These are phyloP conservation scores for Drosophila hamatofila DNA, from an alignment of 2,888 invertebrate genomes.

Conservation along the genomic window DNA sequence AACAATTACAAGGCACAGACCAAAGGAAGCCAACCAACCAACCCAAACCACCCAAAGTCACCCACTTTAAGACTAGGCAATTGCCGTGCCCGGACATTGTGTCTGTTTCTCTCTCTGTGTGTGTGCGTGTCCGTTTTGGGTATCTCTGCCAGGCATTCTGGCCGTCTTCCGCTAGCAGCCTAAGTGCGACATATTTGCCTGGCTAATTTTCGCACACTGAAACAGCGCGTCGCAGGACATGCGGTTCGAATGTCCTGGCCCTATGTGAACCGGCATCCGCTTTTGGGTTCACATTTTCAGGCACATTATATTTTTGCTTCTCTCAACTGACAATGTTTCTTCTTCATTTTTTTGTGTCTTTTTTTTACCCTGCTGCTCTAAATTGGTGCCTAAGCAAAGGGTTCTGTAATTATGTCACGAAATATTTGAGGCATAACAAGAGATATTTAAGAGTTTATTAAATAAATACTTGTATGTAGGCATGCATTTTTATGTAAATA, in stretches of 20 bases:
- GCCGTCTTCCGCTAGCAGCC: conserved; percentile 70
- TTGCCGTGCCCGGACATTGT: conserved; percentile 57
- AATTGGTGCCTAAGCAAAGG: neutral
- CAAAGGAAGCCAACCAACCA: neutral
- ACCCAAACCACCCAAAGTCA: conserved; percentile 3
- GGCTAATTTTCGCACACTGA: conserved; percentile 69
- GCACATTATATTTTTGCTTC: conserved; percentile 22
- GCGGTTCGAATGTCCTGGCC: conserved; percentile 60
- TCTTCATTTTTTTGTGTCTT: neutral
- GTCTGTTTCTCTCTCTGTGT: neutral
- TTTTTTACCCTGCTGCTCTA: neutral
- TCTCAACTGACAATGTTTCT: conserved; percentile 9
- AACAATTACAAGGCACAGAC: conserved; percentile 67
- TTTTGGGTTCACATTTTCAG: conserved; percentile 16
- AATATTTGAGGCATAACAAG: neutral
- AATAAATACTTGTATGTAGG: neutral
- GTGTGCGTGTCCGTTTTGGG: conserved; percentile 39
- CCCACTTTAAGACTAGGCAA: conserved; percentile 52
- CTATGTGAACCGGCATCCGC: conserved; percentile 24
- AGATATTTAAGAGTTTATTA: conserved; percentile 5
- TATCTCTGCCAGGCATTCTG: conserved; percentile 45
- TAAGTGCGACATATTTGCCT: conserved; percentile 81
- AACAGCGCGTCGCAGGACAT: conserved; percentile 56
- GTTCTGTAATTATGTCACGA: conserved; percentile 16
- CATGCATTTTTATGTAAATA: neutral